Conservation (phyloP, 1,140 invertebrate genomes). For the Sesamia nonagrioides region DNA sequence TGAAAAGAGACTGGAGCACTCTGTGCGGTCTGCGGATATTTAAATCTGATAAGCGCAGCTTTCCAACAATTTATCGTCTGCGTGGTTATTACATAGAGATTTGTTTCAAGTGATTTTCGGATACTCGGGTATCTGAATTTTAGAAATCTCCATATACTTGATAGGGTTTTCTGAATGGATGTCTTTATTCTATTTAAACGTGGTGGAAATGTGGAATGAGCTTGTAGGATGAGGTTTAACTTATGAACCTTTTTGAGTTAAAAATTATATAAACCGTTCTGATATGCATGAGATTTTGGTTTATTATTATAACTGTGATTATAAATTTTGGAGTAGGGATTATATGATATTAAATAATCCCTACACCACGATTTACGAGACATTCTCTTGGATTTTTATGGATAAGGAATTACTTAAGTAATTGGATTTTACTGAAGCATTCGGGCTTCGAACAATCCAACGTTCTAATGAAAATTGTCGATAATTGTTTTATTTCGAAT, state of each 20-base stretch:
- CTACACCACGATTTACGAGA: too few species aligned
- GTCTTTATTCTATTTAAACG: slow-evolving; percentile 14
- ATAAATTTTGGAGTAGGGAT: too few species aligned
- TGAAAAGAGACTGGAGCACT: slow-evolving; percentile 37
- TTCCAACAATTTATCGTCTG: slow-evolving; percentile 41
- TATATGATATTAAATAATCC: too few species aligned
- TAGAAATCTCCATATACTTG: slow-evolving; percentile 17
- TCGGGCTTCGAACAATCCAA: too few species aligned
- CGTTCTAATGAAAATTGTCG: too few species aligned
- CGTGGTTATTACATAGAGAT: slow-evolving; percentile 25
- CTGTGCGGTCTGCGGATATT: slow-evolving; percentile 37
- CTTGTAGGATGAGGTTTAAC: not conserved
- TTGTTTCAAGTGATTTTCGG: slow-evolving; percentile 37
- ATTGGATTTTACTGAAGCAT: too few species aligned
- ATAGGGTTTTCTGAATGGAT: not conserved
- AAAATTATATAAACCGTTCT: not conserved
- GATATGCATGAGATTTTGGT: not conserved
- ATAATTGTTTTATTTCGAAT: too few species aligned
- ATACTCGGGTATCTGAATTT: slow-evolving; percentile 21
- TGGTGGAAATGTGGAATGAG: not conserved
- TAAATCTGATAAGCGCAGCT: slow-evolving; percentile 37
- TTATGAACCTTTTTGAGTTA: not conserved
- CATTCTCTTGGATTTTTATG: too few species aligned
- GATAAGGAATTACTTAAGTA: too few species aligned
- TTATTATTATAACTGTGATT: too few species aligned